A percentile compares a stretch with the other conserved stretches of the same genome.
phyloP scores from a whole-genome alignment of 2,888 invertebrate genomes.

The Nesidiocoris tenuis region DNA sequence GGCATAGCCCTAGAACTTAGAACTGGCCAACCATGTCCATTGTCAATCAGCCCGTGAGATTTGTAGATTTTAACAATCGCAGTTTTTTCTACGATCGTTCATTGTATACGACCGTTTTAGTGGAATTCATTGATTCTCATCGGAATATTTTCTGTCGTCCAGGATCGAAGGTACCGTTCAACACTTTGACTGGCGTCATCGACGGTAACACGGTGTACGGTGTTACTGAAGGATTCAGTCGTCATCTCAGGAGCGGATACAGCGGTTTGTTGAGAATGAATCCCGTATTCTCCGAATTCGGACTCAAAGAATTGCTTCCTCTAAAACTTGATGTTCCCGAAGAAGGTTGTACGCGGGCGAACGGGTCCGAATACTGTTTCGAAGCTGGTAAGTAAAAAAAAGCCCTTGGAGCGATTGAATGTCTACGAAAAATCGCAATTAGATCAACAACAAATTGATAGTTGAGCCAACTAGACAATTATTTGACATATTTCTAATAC shows the following conservation, averaged over 20 bases:
- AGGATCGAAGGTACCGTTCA: slow-evolving; percentile 83
- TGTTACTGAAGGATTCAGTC: slow-evolving; percentile 71
- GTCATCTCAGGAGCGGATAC: slow-evolving; percentile 78
- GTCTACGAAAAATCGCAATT: no score
- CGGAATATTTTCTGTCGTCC: no score
- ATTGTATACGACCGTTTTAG: no score
- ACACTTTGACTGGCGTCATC: slow-evolving; percentile 80
- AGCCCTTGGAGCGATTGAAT: no score
- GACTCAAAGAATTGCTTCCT: slow-evolving; percentile 82
- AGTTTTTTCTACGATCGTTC: no score
- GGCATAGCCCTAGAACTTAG: no score
- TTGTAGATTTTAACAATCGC: no score
- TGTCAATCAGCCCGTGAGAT: no score
- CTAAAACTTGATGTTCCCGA: slow-evolving; percentile 86
- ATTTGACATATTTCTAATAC: no score
- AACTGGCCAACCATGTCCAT: no score
- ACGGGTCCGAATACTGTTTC: slow-evolving; percentile 87
- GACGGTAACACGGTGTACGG: slow-evolving; percentile 91
- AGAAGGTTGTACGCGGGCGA: slow-evolving; percentile 87
- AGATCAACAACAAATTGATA: no score
- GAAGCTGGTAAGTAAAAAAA: slow-evolving; percentile 65
- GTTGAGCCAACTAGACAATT: no score
- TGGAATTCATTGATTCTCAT: background rate
- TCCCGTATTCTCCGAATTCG: slow-evolving; percentile 82
- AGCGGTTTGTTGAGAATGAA: slow-evolving; percentile 87